Conservation (phyloP, 2,888 invertebrate species). For the Lomographa bimaculata region DNA sequence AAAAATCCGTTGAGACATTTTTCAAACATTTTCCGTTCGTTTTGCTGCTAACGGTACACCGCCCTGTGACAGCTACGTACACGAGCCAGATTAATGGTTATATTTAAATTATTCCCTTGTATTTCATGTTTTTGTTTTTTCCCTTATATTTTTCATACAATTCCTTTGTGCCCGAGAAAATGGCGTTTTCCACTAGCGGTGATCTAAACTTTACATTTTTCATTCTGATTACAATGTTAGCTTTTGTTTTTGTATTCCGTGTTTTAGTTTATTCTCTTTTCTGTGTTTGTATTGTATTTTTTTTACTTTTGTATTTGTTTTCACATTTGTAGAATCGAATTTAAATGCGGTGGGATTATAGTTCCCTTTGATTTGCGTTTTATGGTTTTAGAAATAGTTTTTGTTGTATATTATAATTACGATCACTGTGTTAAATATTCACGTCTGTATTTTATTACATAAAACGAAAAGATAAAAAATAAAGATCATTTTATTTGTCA, state of each 20-base stretch:
- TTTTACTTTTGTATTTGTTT: not conserved
- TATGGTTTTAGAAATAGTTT: not conserved
- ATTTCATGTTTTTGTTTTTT: slow-evolving; percentile 57
- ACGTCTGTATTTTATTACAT: too few species aligned
- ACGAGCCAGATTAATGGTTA: slow-evolving; percentile 77
- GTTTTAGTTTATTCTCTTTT: slow-evolving; percentile 10
- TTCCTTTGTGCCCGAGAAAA: slow-evolving; percentile 42
- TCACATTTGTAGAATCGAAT: slow-evolving; percentile 3
- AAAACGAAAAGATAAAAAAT: too few species aligned
- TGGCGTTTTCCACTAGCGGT: slow-evolving; percentile 44
- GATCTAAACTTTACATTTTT: slow-evolving; percentile 62
- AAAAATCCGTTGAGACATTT: too few species aligned
- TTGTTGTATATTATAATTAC: too few species aligned
- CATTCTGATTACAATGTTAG: slow-evolving; percentile 47
- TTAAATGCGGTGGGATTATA: not conserved
- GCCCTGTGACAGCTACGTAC: slow-evolving; percentile 60
- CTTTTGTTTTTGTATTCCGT: slow-evolving; percentile 11
- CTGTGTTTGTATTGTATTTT: not conserved
- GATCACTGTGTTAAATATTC: too few species aligned
- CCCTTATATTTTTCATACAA: slow-evolving; percentile 47
- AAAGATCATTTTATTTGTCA: too few species aligned
- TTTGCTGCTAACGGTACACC: slow-evolving; percentile 54
- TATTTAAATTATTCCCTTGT: slow-evolving; percentile 76
- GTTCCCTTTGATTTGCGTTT: not conserved
- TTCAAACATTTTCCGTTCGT: slow-evolving; percentile 14